Evolutionary conservation across 1,140 invertebrate genomes (phyloP), one percentile per base, ranked within the genome.

Genomic region (Ditylenchus dipsaci): DNA sequence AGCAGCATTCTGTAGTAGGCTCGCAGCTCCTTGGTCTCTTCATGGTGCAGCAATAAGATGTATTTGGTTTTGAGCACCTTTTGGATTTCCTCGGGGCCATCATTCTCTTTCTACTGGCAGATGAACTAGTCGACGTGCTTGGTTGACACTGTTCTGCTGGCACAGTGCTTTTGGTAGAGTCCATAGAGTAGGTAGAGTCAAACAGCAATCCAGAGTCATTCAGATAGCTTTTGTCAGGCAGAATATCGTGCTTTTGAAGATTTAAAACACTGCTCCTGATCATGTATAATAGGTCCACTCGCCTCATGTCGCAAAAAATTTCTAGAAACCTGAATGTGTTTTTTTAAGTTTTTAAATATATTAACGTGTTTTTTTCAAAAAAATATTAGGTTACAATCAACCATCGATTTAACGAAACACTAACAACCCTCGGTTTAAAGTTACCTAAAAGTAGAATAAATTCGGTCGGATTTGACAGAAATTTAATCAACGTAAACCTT

Each of bases 231-330:
- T 53, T 53, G 3, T 26, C 49, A 53, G 49, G 3, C 33, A 5
- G 3, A 5, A 38, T 5, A 7, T 17, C 49, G 15, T 19, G 3
- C n/a, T 53, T 15, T 21, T 53, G 3, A 26, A 53, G 49, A 7
- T 21, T 15, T 17, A 8, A 7, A 26, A 53, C 49, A 26, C 15
- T 26, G 15, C 15, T 26, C 8, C 23, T 19, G 49, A 61, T 61
- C 19, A 29, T 21, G 26, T 21, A 21, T 8, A 61, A 29, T n/a
- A 61, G n/a, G 59, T 61, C 59, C 8, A 61, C 59, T 5, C 59
- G 59, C 8, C 29, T 61, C 59, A 61, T 61, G 3, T 33, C 38
- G 26, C 59, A 61, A 21, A 61, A 61, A 61, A 61, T 61, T 29
- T 61, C 59, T 8, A 61, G 21, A 21, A 61, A 61, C 23, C 49